Percentiles rank a stretch among this genome's conserved stretches.
Conservation (phyloP, 2,797 vertebrate genomes). For the Phrynocephalus guinanensis region DNA sequence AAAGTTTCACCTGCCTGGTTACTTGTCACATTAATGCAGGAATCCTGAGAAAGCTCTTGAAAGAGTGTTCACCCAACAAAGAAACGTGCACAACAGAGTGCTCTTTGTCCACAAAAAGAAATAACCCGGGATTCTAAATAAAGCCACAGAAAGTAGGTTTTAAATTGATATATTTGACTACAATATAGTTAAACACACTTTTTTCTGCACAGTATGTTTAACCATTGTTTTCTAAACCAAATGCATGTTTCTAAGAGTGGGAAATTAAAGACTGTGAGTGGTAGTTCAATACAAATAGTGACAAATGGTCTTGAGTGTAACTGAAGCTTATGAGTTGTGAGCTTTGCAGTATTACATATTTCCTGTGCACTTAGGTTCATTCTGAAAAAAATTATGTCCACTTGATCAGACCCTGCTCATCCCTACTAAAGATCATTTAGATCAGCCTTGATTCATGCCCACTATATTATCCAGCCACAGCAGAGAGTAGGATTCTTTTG, state of each 20-base stretch:
- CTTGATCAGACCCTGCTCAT: slow-evolving; percentile 34
- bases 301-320: not conserved
- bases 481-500: slow-evolving; percentile 59
- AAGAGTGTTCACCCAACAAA: not conserved
- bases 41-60: not conserved
- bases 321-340: not conserved
- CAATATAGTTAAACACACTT: not conserved
- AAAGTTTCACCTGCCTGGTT: not conserved
- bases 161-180: not conserved
- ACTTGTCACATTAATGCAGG: not conserved
- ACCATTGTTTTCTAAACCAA: not conserved
- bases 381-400: slow-evolving; percentile 33
- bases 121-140: slow-evolving; percentile 11
- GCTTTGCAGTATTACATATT: not conserved
- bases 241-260: not conserved
- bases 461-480: slow-evolving; percentile 45
- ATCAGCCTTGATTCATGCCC: slow-evolving; percentile 43
- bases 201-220: not conserved
- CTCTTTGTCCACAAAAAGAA: not conserved
- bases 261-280: not conserved
- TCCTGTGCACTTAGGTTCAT: slow-evolving; percentile 7
- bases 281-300: slow-evolving; percentile 4
- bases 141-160: not conserved
- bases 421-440: slow-evolving; percentile 36
- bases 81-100: not conserved